phyloP scores from a whole-genome alignment of 2,797 vertebrate genomes.

The Ctenopoma multispine region DNA sequence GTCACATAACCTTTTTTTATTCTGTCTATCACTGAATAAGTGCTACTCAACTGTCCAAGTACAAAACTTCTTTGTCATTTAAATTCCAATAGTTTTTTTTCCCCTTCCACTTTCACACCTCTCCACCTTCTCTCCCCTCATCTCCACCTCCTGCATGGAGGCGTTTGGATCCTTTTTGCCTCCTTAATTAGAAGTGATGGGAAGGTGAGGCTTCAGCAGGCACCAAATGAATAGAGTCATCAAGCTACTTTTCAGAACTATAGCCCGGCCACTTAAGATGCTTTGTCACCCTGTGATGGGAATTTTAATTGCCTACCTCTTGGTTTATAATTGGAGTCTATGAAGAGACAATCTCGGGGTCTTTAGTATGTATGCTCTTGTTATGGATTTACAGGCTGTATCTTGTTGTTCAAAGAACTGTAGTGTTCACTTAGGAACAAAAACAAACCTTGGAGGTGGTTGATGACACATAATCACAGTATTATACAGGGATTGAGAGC shows the following conservation, averaged over 20 bases:
- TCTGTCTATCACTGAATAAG: constrained; percentile 1
- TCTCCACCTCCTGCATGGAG: constrained; percentile 53
- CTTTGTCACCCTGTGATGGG: constrained; percentile 80
- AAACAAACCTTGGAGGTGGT: constrained; percentile 50
- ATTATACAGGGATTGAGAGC: constrained; percentile 26
- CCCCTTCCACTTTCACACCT: constrained; percentile 13
- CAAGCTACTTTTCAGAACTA: constrained; percentile 80
- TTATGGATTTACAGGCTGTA: constrained; percentile 53
- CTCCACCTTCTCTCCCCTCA: constrained; percentile 19
- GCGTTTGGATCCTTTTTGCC: constrained; percentile 66
- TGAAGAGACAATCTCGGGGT: constrained; percentile 67
- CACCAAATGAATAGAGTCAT: constrained; percentile 84
- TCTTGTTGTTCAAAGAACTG: constrained; percentile 47
- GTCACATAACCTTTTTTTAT: not conserved
- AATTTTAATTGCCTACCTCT: constrained; percentile 82
- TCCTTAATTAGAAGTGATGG: constrained; percentile 82
- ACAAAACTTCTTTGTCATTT: constrained; percentile 44
- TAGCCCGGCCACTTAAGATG: constrained; percentile 77
- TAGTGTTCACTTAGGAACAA: constrained; percentile 24
- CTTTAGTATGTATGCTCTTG: constrained; percentile 57
- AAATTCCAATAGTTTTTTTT: constrained; percentile 30
- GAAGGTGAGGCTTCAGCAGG: constrained; percentile 80
- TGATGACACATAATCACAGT: constrained; percentile 50
- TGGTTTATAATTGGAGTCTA: constrained; percentile 77
- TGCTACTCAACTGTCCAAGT: constrained; percentile 19